These are phyloP conservation scores for Lerista edwardsae DNA, from an alignment of 2,797 vertebrate species.

Conservation along the genomic window DNA sequence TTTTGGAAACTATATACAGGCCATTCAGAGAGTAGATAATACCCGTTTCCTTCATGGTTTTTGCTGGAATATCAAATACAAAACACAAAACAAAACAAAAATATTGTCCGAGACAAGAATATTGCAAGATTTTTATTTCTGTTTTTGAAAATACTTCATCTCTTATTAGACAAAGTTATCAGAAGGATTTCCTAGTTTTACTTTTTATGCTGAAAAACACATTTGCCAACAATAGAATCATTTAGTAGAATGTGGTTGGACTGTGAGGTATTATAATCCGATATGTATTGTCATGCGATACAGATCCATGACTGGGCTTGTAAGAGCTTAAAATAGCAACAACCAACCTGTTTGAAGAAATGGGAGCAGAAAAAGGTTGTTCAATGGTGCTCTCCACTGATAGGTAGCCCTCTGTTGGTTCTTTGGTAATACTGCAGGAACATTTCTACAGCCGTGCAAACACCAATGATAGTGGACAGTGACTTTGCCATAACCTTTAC, in stretches of 20 bases:
- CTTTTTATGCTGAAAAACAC: not conserved
- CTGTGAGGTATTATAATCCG: not conserved
- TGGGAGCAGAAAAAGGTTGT: not conserved
- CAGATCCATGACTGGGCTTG: not conserved
- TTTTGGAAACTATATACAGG: not conserved
- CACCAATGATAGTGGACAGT: not conserved
- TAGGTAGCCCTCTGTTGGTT: constrained; percentile 10
- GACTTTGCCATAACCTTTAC: not conserved
- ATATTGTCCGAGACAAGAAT: no score
- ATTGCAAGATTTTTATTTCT: no score
- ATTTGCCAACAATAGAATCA: not conserved
- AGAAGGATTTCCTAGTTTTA: not conserved
- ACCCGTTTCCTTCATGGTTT: not conserved
- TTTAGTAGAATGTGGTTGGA: not conserved
- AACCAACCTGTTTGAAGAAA: not conserved
- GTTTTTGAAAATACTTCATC: not conserved
- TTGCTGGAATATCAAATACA: not conserved
- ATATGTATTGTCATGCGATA: not conserved
- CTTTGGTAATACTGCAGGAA: not conserved
- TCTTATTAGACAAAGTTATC: not conserved
- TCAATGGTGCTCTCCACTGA: not conserved
- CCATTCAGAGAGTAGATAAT: not conserved
- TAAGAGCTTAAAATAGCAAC: constrained; percentile 1
- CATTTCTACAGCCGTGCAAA: not conserved
- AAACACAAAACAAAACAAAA: no score